Evolutionary conservation across 2,113 vertebrate species (phyloP), one percentile per base, ranked within the genome.

Genomic region (Murina feae): DNA sequence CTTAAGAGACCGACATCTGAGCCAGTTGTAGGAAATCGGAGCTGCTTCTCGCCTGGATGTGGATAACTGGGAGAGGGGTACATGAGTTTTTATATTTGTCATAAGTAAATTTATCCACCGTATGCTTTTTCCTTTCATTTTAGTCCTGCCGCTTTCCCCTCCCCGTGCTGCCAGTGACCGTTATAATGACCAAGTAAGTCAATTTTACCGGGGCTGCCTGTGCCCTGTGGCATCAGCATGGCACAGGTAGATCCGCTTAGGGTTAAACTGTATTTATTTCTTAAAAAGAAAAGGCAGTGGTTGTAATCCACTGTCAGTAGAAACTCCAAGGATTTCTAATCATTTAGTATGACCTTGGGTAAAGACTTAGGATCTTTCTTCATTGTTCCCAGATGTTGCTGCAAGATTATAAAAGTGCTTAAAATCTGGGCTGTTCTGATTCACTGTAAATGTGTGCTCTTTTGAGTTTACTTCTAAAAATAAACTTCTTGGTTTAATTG

Each of bases 141-240:
- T 44, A 98, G 98, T 98, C 37, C 96, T 98, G 94, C 98, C 98
- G 1, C 21, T 96, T 23, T 98, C 97, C 79, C 97, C 97, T 0
- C 5, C 92, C 90, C 98, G 97, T 5, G 98, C 97, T 0, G 71
- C 79, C 91, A 97, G 96, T 0, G 97, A 97, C 66, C 4, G 18
- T 0, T 47, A 49, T 72, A 23, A 90, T 94, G 94, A 96, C 14
- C 95, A 95, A 88, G 98, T 98, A 96, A 98, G 97, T 89, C 47
- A 0, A 1, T 47, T 13, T 60, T 35, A 6, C 53, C 16, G 60
- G 47, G 72, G 25, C 1, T 63, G 20, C 32, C 2, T 35, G 47
- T 66, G 47, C 10, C 39, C 65, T 49, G 1, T 14, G 28, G 30
- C 9, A 14, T 42, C 1, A 49, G 21, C 44, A 23, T 32, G 63